Evolutionary conservation across 2,113 vertebrate species (phyloP), one percentile per base, ranked within the genome.

Genomic region (Ascaphus truei): DNA sequence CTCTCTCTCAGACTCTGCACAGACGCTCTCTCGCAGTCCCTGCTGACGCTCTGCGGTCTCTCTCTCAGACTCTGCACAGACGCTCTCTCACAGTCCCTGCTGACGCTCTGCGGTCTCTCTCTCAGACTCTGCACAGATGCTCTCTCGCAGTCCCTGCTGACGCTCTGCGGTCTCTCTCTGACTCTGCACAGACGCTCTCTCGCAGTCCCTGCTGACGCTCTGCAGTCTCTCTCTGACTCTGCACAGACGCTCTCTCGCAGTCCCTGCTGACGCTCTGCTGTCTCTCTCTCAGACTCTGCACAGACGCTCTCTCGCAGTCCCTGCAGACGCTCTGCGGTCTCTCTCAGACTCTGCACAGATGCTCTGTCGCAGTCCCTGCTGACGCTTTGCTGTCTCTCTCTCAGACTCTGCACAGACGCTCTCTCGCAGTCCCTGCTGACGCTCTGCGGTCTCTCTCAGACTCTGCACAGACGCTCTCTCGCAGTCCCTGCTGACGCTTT

Each of bases 221-320:
- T 96, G 4, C 51, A 12, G 2, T 52, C 39, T 81, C 51, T 10
- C 33, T 25, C 31, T 43, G 93, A 82, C 80, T 2, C 53, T 79
- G 56, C 75, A 83, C 34, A 8, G 71, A 7, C 39, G 36, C 16
- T 48, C 34, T 3, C 31, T 64, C 18, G 84, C 81, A 0, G 3
- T 87, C 20, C 48, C 68, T 0, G 91, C 91, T 5, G 91, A 95
- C 8, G 80, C 91, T 5, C 75, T 96, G 4, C 51, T 93, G 22
- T 52, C 39, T 81, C 51, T 10, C 33, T 25, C 31, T 43, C 59
- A 95, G 93, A 82, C 80, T 2, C 53, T 79, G 56, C 75, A 83
- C 34, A 8, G 71, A 7, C 39, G 36, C 16, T 48, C 34, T 3
- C 31, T 64, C 18, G 84, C 81, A 0, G 3, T 87, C 20, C 48